A percentile compares a stretch with the other conserved stretches of the same genome.
These are phyloP conservation scores for Glandiceps talaboti DNA, from an alignment of 53 echinoderm and acorn worm genomes.

Conservation along the genomic window DNA sequence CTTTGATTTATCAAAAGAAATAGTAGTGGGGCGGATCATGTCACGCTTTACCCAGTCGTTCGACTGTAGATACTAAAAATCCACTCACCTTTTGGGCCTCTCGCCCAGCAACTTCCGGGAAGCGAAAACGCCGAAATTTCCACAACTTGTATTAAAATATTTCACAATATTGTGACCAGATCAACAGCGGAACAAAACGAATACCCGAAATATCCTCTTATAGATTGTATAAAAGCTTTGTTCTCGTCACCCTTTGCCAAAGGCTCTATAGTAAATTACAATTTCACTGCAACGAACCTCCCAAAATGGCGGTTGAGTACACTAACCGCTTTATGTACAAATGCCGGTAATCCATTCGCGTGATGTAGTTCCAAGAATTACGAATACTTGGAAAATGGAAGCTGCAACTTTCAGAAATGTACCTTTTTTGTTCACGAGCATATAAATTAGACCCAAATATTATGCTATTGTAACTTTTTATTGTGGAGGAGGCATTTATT, in stretches of 20 bases:
- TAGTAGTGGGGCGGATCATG: no score
- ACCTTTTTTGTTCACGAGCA: no score
- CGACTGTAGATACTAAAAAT: no score
- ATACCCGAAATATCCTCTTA: background rate
- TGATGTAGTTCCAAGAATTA: background rate
- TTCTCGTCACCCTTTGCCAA: background rate
- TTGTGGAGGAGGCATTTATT: no score
- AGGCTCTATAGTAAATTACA: background rate
- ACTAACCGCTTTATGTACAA: background rate
- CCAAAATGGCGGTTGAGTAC: background rate
- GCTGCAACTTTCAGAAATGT: no score
- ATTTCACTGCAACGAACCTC: background rate
- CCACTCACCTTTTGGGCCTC: slow-evolving; percentile 1
- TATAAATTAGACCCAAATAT: no score
- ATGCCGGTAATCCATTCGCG: background rate
- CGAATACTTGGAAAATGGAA: no score
- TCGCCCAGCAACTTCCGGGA: slow-evolving; percentile 1
- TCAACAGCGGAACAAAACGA: background rate
- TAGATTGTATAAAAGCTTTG: background rate
- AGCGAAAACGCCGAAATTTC: background rate
- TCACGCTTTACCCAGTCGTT: no score
- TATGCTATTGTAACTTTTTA: no score
- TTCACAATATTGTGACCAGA: background rate
- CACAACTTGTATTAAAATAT: background rate
- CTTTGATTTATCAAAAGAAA: no score